Conservation (phyloP, 2,113 vertebrate genomes). For the Bos indicus region DNA sequence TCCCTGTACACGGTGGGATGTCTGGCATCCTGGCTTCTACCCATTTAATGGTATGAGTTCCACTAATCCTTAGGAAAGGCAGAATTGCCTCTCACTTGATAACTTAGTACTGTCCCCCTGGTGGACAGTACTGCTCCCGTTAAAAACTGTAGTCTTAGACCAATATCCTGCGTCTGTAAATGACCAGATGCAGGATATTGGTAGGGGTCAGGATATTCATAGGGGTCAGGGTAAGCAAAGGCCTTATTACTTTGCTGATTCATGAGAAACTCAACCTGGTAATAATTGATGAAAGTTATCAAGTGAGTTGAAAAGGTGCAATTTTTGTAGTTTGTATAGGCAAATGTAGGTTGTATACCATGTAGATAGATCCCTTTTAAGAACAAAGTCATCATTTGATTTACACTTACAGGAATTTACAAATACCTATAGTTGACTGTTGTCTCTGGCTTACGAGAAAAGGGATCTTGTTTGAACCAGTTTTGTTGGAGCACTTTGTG, state of each 20-base stretch:
- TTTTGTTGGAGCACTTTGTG: not conserved
- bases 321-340: not conserved
- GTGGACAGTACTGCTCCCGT: not conserved
- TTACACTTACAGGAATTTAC: not conserved
- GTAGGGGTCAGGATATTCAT: not conserved
- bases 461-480: not conserved
- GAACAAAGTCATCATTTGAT: not conserved
- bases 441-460: not conserved
- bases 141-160: not conserved
- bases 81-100: not conserved
- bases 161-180: not conserved
- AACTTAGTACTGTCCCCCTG: not conserved
- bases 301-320: not conserved
- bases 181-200: too few relatives aligned
- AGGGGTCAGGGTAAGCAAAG: not conserved
- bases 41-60: too few relatives aligned
- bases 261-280: not conserved
- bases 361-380: not conserved
- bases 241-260: not conserved
- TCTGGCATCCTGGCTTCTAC: not conserved
- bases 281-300: not conserved
- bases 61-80: not conserved
- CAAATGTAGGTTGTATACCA: not conserved
- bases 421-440: not conserved
- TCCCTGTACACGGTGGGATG: accelerated